Conservation (phyloP, 2,113 vertebrate species). For the Rafetus swinhoei region DNA sequence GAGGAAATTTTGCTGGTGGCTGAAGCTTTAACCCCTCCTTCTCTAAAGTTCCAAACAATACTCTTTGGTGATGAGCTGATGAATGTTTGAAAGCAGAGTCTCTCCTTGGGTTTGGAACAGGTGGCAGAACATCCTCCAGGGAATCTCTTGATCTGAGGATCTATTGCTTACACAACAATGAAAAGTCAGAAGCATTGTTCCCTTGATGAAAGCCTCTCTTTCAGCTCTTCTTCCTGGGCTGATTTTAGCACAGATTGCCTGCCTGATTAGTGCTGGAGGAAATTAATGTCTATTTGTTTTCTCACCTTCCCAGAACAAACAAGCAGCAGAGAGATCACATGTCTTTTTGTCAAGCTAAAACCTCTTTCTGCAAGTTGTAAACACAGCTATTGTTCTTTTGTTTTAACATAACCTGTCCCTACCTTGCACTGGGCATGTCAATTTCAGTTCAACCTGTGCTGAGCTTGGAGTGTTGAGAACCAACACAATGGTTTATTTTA, state of each 20-base stretch:
- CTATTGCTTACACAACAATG: background rate
- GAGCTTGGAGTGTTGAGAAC: background rate
- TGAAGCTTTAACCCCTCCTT: background rate
- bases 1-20: background rate
- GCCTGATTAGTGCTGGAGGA: background rate
- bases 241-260: background rate
- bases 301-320: background rate
- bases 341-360: slow-evolving; percentile 1
- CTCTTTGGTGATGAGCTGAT: background rate
- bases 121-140: background rate
- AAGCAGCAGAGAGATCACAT: background rate
- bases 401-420: slow-evolving; percentile 6
- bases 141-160: background rate
- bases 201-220: background rate
- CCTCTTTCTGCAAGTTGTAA: slow-evolving; percentile 15
- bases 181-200: background rate
- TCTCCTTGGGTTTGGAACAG: no score
- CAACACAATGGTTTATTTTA: background rate
- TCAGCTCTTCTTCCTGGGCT: background rate
- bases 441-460: background rate
- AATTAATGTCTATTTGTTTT: slow-evolving; percentile 21
- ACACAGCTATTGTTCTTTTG: background rate
- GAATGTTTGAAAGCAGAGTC: background rate
- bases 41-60: background rate
- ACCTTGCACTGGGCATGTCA: background rate